Evolutionary conservation across 2,888 invertebrate species (phyloP).

Genomic region (Epinotia nisella): DNA sequence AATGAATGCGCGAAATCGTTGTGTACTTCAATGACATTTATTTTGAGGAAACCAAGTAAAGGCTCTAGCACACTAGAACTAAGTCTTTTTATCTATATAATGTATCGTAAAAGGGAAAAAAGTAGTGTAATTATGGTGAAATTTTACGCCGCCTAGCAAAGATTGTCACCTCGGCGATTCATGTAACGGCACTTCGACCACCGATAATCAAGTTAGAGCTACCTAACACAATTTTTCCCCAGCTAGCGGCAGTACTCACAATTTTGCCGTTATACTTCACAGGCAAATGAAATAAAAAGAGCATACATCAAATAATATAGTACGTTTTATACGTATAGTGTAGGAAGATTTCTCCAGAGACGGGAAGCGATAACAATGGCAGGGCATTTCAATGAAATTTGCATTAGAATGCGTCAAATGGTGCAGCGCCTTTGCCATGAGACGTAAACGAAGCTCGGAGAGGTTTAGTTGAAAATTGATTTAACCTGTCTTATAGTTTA

Average conservation of each 20-base stretch:
- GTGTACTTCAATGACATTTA: background rate
- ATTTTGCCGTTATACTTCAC: constrained; percentile 27
- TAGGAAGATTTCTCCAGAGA: constrained; percentile 63
- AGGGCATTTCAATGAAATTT: constrained; percentile 79
- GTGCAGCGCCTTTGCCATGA: constrained; percentile 73
- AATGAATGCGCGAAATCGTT: constrained; percentile 24
- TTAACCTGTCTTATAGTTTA: constrained; percentile 20
- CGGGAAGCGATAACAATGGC: constrained; percentile 77
- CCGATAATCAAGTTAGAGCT: constrained; percentile 30
- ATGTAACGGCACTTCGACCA: constrained; percentile 28
- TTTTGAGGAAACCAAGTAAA: background rate
- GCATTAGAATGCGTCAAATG: constrained; percentile 78
- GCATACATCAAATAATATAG: constrained; percentile 59
- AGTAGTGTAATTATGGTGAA: background rate
- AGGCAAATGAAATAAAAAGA: constrained; percentile 29
- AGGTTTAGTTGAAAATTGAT: constrained; percentile 48
- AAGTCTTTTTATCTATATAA: background rate
- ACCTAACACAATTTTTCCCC: constrained; percentile 35
- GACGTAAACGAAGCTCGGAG: constrained; percentile 55
- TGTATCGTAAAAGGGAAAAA: background rate
- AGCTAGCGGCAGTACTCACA: constrained; percentile 25
- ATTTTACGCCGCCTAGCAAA: background rate
- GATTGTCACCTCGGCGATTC: background rate
- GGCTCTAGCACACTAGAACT: background rate
- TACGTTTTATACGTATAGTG: constrained; percentile 48